Evolutionary conservation across 2,888 invertebrate genomes (phyloP), one percentile per base, ranked within the genome.

Genomic region (Lochmaea capreae): DNA sequence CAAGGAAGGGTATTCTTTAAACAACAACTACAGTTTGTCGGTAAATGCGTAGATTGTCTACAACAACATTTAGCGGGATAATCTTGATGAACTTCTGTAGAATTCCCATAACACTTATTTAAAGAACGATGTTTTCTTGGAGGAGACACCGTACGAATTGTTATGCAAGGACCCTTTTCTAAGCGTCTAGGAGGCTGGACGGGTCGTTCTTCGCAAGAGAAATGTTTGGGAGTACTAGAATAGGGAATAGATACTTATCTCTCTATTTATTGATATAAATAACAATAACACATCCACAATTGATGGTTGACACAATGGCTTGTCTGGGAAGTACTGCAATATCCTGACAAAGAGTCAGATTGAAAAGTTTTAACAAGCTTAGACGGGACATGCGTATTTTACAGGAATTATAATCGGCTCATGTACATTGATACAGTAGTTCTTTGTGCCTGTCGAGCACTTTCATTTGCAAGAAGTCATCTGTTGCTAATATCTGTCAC

Each of bases 141-240:
- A 42, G 62, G 62, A 42, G 62, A 63, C 10, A 63, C 18, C 3
- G 62, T 42, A 18, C 62, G 62, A 18, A 63, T 18, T 3, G 62
- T 63, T 1, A 63, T 63, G 12, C 62, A 18, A 16, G 62, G 62
- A 63, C 62, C 33, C 6, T n/a, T 42, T 11, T 43, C 42, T 11
- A 43, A 3, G 2, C 12, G 18, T 63, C 42, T 42, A 11, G 42
- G 18, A 18, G 12, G 46, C 11, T 42, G 18, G 9, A 18, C 14
- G 11, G 11, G 18, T 63, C 42, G 12, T n/a, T 43, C 62, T 63
- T 59, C 33, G 26, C 8, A 11, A n/a, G 9, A 39, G 3, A 63
- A n/a, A 43, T 43, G 26, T 33, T 59, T 59, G 12, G 59, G 59
- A 59, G 5, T 33, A 8, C 59, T 59, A 9, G 12, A 59, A 59